Percentiles rank a stretch among this genome's conserved stretches.
These are phyloP conservation scores for Cnemophilus loriae DNA, from an alignment of 2,113 vertebrate genomes.

Conservation along the genomic window DNA sequence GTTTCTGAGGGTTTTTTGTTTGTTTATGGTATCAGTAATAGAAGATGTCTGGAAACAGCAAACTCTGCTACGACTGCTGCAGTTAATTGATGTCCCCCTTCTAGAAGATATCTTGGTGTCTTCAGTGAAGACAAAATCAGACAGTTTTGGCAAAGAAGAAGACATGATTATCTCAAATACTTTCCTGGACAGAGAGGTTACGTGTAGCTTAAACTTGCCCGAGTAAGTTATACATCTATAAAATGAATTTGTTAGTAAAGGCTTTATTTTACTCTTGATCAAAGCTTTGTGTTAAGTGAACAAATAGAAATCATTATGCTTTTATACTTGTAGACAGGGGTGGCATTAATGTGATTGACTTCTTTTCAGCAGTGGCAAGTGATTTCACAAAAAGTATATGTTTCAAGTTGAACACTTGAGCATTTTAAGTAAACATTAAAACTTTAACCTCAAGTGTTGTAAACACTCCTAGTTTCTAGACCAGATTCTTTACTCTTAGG, in stretches of 20 bases:
- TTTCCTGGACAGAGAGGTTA: slow-evolving; percentile 80
- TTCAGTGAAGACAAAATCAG: slow-evolving; percentile 62
- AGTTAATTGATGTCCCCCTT: slow-evolving; percentile 80
- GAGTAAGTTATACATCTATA: slow-evolving; percentile 67
- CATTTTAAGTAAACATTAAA: neutral
- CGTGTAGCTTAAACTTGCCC: slow-evolving; percentile 69
- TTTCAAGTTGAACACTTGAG: neutral
- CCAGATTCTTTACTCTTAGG: neutral
- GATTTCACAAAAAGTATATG: neutral
- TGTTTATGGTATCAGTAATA: slow-evolving; percentile 64
- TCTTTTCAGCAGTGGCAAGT: neutral
- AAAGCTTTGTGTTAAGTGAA: neutral
- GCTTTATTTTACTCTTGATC: neutral
- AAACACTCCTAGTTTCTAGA: neutral
- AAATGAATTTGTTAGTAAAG: neutral
- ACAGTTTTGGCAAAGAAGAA: slow-evolving; percentile 61
- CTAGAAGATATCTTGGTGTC: slow-evolving; percentile 79
- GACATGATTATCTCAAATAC: slow-evolving; percentile 84
- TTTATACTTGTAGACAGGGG: neutral
- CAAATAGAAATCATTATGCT: neutral
- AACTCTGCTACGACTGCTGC: slow-evolving; percentile 79
- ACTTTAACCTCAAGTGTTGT: neutral
- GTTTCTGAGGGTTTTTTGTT: neutral
- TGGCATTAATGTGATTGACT: neutral
- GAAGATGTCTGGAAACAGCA: slow-evolving; percentile 85